Percentiles rank a stretch among this genome's conserved stretches.
These are phyloP conservation scores for Epirrhoe alternata DNA, from an alignment of 2,888 invertebrate species.

Conservation along the genomic window DNA sequence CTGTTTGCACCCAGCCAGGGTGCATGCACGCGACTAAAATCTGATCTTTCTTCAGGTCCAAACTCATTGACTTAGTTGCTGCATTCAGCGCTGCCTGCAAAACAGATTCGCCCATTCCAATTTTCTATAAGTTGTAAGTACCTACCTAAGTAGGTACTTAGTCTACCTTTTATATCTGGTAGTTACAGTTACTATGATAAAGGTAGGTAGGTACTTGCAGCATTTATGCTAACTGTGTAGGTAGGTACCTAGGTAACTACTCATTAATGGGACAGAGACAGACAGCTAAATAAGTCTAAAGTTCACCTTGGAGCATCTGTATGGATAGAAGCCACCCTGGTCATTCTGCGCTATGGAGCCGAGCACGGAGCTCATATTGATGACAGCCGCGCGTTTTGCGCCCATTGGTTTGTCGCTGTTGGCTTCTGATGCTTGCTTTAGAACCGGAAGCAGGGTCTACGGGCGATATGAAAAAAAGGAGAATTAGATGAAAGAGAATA, in stretches of 20 bases:
- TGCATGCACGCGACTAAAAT: slow-evolving; percentile 91
- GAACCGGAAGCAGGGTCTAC: slow-evolving; percentile 89
- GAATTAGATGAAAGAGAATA: neutral
- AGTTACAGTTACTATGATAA: no score
- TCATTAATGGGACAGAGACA: neutral
- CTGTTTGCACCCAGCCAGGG: slow-evolving; percentile 97
- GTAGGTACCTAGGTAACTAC: neutral
- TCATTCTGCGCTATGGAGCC: slow-evolving; percentile 91
- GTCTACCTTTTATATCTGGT: no score
- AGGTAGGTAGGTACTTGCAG: no score
- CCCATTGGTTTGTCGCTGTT: slow-evolving; percentile 85
- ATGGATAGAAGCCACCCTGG: slow-evolving; percentile 93
- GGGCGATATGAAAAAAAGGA: neutral
- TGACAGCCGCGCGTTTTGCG: slow-evolving; percentile 87
- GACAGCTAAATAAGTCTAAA: neutral
- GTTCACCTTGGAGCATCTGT: slow-evolving; percentile 93
- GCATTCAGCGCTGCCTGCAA: slow-evolving; percentile 93
- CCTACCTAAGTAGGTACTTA: no score
- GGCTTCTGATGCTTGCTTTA: slow-evolving; percentile 88
- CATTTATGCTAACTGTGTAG: neutral
- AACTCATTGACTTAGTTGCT: slow-evolving; percentile 92
- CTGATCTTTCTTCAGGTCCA: slow-evolving; percentile 90
- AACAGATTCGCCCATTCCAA: no score
- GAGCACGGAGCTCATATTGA: slow-evolving; percentile 93
- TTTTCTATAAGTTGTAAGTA: no score